phyloP scores from a whole-genome alignment of 2,797 vertebrate species.

The Ispidina picta region DNA sequence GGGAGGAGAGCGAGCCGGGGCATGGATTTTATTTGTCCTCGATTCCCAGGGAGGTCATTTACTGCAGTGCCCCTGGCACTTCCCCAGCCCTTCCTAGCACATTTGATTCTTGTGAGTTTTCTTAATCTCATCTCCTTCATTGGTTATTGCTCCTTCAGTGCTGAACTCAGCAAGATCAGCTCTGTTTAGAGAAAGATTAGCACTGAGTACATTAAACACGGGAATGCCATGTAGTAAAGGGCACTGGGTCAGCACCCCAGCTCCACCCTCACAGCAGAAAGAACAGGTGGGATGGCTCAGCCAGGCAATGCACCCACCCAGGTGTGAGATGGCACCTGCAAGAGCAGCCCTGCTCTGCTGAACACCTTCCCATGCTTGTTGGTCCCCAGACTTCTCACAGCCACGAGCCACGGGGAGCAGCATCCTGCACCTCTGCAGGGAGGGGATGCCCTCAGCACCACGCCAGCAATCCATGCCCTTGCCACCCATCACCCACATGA shows the following conservation, averaged over 20 bases:
- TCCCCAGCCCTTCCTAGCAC: conserved; percentile 40
- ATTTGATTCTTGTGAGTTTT: conserved; percentile 46
- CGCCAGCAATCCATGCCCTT: not conserved
- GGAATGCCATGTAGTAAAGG: conserved; percentile 49
- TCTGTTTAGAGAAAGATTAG: conserved; percentile 74
- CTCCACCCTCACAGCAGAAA: not conserved
- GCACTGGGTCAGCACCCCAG: conserved; percentile 14
- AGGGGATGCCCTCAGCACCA: fast-evolving
- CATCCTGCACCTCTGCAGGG: fast-evolving
- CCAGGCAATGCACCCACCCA: not conserved
- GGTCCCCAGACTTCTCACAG: not conserved
- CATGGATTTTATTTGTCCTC: conserved; percentile 63
- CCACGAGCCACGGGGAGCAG: not conserved
- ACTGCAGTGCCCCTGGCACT: conserved; percentile 55
- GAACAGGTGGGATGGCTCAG: not conserved
- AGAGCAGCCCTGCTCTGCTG: not conserved
- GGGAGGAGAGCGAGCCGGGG: not conserved
- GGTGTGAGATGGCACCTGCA: fast-evolving
- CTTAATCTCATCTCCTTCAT: conserved; percentile 68
- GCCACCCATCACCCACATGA: fast-evolving
- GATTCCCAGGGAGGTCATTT: conserved; percentile 49
- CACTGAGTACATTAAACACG: conserved; percentile 64
- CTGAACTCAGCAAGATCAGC: conserved; percentile 70
- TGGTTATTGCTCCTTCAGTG: conserved; percentile 71
- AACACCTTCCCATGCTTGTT: not conserved